These are phyloP conservation scores for Tetraodon nigroviridis DNA, from an alignment of 2,113 vertebrate genomes.

Conservation along the genomic window DNA sequence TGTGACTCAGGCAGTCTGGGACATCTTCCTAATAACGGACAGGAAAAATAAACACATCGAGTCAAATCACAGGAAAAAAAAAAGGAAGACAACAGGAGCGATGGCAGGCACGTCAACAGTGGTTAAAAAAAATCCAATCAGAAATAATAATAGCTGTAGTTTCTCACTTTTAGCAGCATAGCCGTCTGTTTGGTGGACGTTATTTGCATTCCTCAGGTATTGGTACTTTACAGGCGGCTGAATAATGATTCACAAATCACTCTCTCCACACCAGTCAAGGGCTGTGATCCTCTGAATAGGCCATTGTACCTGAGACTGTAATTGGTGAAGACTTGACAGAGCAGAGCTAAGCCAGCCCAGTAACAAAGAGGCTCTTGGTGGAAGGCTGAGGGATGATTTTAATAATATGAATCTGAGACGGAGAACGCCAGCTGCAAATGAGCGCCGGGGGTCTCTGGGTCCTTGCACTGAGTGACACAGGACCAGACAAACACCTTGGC, in stretches of 20 bases:
- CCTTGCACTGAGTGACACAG: slow-evolving; percentile 95
- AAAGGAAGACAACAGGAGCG: slow-evolving; percentile 61
- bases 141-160: slow-evolving; percentile 88
- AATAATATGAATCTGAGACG: slow-evolving; percentile 94
- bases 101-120: slow-evolving; percentile 76
- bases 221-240: slow-evolving; percentile 89
- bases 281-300: slow-evolving; percentile 98
- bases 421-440: slow-evolving; percentile 91
- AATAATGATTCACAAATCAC: slow-evolving; percentile 99
- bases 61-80: slow-evolving; percentile 63
- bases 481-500: slow-evolving; percentile 85
- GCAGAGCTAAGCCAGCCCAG: slow-evolving; percentile 90
- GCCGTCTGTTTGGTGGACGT: slow-evolving; percentile 85
- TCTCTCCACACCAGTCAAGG: slow-evolving; percentile 92
- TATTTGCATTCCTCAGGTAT: slow-evolving; percentile 99
- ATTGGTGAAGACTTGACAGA: slow-evolving; percentile 99
- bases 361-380: slow-evolving; percentile 96
- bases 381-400: slow-evolving; percentile 99
- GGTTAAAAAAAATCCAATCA: slow-evolving; percentile 80
- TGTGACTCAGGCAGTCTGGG: slow-evolving; percentile 49
- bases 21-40: slow-evolving; percentile 49
- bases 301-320: slow-evolving; percentile 99
- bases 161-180: slow-evolving; percentile 85
- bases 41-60: slow-evolving; percentile 61
- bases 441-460: slow-evolving; percentile 91